Evolutionary conservation across 2,888 invertebrate genomes (phyloP), one percentile per base, ranked within the genome.

Genomic region (Conistra vaccinii): DNA sequence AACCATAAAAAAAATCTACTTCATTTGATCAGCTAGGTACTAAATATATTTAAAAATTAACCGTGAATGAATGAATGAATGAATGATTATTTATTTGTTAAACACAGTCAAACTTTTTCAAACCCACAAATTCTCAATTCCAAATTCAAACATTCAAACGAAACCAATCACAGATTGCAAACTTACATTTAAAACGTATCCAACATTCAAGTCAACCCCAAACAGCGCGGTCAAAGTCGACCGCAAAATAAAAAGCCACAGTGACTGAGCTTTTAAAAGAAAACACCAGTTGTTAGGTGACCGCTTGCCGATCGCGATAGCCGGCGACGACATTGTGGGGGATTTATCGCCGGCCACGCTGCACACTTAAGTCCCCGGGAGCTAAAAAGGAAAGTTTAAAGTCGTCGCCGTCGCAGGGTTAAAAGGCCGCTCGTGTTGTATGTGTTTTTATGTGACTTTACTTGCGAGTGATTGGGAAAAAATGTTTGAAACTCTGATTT

Each of bases 381-480:
- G 88, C 85, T 86, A 88, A 87, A 90, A 87, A 86, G 90, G 87
- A 89, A 86, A 87, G 87, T 89, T 89, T 86, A 84, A 87, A 88
- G 81, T 85, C 79, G 77, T 58, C 69, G 69, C 76, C 62, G 58
- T 73, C 67, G 85, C 69, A 72, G 84, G 80, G 85, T 86, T 85
- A 76, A 87, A 83, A 83, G 78, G 78, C 69, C 70, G 69, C 45
- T 68, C 63, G 51, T 76, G 77, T 69, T 83, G 71, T 80, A 79
- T 80, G 78, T 73, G 74, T 85, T 87, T 83, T 74, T 85, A 85
- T 78, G 73, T 68, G 67, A 61, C 32, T 66, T 68, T 63, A 61
- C 32, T 66, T 20, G 55, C 57, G 62, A 75, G 60, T 77, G 73
- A 80, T 77, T 73, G 80, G 62, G n/a, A 66, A 70, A 80, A 84